Base-by-base conservation (phyloP, 35 echinoderm and acorn worm genomes). In the Eucidaris tribuloides region DNA sequence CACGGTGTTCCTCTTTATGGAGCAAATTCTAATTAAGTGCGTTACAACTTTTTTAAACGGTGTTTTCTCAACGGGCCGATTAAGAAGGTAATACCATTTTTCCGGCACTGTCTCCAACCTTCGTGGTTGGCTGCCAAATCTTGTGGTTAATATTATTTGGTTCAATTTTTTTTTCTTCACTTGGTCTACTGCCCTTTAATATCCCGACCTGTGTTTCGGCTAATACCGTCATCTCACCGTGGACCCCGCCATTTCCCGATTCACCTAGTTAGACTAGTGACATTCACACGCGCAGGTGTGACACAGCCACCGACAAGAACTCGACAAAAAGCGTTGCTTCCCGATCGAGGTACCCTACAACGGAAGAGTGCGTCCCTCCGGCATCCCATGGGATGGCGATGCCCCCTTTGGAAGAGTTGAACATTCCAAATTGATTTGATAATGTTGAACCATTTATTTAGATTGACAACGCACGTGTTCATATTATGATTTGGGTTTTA, bases 391-490 rank as follows among this genome's bases (percentile, higher is more conserved):
- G 68, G 68, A 40, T 42, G 6, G 11, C 24, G 28, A 38, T 22
- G n/a, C 68, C 38, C 68, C 68, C 68, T 74, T 40, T 74, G 40
- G 68, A n/a, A 41, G 14, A 74, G 68, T 74, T 23, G 68, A 74
- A 42, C 68, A 74, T 74, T 74, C 68, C 40, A n/a, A 74, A 74
- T 74, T 74, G 68, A 74, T 74, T 42, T 74, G 68, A 74, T 74
- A 38, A 74, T 74, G 68, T 74, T 34, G 6, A 74, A 44, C 18
- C 29, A 24, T 74, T 74, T 33, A 74, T 74, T 38, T 36, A 74
- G 68, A 74, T 74, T 74, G 68, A 74, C 68, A 74, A 74, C 68
- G 44, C 68, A 74, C 68, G 68, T 74, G 68, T 74, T 74, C 34
- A 74, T 22, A 41, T 74, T n/a, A 41, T 38, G 41, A 41, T 74